These are phyloP conservation scores for Caenorhabditis japonica DNA, from an alignment of 2,888 invertebrate genomes.

Conservation along the genomic window DNA sequence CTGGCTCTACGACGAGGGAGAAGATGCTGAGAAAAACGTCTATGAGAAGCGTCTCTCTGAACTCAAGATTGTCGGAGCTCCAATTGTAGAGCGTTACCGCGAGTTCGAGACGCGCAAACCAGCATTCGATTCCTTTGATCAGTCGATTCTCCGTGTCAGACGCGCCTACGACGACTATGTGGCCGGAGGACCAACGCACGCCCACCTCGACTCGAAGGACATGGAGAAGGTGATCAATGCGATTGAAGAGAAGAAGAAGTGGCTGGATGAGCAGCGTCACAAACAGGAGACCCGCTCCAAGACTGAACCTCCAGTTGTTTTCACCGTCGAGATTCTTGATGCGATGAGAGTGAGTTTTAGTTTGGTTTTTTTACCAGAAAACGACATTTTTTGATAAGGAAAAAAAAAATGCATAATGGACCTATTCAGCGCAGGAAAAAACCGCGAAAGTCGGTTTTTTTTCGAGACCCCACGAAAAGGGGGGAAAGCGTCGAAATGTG, in stretches of 20 bases:
- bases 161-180: constrained; percentile 81
- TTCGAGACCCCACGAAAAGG: too few species aligned
- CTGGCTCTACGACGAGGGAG: constrained; percentile 97
- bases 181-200: constrained; percentile 79
- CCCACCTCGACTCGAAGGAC: constrained; percentile 83
- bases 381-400: too few species aligned
- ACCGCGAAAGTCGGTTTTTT: too few species aligned
- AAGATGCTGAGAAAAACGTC: constrained; percentile 86
- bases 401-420: too few species aligned
- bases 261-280: constrained; percentile 87
- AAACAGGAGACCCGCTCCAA: constrained; percentile 79
- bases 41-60: constrained; percentile 81
- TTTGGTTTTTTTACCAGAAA: background rate
- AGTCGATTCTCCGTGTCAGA: constrained; percentile 85
- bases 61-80: constrained; percentile 86
- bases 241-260: constrained; percentile 84
- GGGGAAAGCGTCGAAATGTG: too few species aligned
- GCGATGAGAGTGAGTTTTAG: constrained; percentile 83
- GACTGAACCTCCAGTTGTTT: constrained; percentile 67
- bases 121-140: constrained; percentile 87
- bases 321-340: constrained; percentile 83
- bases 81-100: constrained; percentile 86
- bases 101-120: constrained; percentile 87
- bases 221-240: constrained; percentile 85
- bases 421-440: too few species aligned